A percentile compares a stretch with the other conserved stretches of the same genome.
phyloP scores from a whole-genome alignment of 1,140 invertebrate genomes.

The Coboldia fuscipes region DNA sequence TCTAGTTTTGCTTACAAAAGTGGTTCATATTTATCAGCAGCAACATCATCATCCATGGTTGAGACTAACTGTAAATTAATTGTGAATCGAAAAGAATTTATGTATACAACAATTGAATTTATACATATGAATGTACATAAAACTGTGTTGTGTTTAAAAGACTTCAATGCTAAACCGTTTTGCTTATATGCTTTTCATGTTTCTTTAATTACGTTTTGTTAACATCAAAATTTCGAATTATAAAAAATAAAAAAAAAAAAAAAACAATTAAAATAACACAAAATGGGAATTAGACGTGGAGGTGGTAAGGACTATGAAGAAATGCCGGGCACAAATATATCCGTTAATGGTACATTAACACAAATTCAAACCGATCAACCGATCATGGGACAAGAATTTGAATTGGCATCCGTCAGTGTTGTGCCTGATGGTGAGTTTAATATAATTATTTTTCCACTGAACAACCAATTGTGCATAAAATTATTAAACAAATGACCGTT shows the following conservation, averaged over 20 bases:
- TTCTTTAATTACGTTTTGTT: no score
- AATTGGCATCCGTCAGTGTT: constrained; percentile 59
- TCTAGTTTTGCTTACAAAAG: no score
- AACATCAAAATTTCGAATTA: not conserved
- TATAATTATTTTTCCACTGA: constrained; percentile 4
- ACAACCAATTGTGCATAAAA: no score
- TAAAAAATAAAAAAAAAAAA: not conserved
- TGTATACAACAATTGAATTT: no score
- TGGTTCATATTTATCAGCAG: no score
- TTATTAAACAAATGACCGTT: not conserved
- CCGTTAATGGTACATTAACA: not conserved
- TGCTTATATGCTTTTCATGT: no score
- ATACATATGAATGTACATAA: no score
- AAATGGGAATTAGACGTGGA: constrained; percentile 1
- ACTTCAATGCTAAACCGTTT: no score
- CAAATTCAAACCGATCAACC: not conserved
- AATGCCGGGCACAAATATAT: constrained; percentile 1
- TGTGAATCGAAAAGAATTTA: no score
- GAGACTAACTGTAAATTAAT: no score
- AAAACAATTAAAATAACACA: not conserved
- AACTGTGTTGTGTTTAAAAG: no score
- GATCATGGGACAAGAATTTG: constrained; percentile 28
- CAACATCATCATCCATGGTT: no score
- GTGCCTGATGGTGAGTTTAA: constrained; percentile 48
- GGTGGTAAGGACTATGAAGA: constrained; percentile 1